A percentile compares a stretch with the other conserved stretches of the same genome.
phyloP scores from a whole-genome alignment of 2,888 invertebrate species.

The Epirrhoe tristata region DNA sequence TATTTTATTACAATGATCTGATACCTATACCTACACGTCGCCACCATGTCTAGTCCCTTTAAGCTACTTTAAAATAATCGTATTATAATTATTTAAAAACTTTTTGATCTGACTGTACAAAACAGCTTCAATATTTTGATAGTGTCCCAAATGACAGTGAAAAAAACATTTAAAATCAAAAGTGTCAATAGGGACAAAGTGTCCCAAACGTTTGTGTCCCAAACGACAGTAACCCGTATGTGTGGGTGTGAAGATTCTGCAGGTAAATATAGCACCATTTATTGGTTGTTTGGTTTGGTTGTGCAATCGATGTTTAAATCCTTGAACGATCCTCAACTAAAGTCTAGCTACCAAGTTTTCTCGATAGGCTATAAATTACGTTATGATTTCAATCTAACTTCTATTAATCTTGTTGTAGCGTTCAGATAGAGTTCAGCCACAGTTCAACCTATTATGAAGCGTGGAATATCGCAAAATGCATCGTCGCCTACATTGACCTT shows the following conservation, averaged over 20 bases:
- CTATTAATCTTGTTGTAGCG: not conserved
- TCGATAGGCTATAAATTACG: not conserved
- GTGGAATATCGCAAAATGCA: not conserved
- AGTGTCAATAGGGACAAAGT: too few species aligned
- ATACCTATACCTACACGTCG: too few species aligned
- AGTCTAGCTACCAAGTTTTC: not conserved
- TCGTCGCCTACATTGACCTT: constrained; percentile 18
- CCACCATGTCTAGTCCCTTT: too few species aligned
- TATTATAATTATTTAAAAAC: too few species aligned
- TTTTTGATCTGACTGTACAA: too few species aligned
- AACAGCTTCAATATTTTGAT: too few species aligned
- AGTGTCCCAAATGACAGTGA: too few species aligned
- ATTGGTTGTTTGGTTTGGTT: constrained; percentile 39
- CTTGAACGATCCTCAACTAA: constrained; percentile 25
- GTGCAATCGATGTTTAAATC: constrained; percentile 31
- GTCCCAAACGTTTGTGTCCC: too few species aligned
- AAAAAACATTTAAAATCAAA: too few species aligned
- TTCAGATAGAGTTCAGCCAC: not conserved
- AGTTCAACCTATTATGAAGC: constrained; percentile 2
- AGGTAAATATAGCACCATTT: constrained; percentile 52
- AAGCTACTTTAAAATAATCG: too few species aligned
- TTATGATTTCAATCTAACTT: not conserved
- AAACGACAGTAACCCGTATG: too few species aligned
- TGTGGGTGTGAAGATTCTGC: constrained; percentile 51
- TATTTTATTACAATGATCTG: too few species aligned